Evolutionary conservation across 2,888 invertebrate genomes (phyloP), one percentile per base, ranked within the genome.

Genomic region (Eristalinus sepulchralis): DNA sequence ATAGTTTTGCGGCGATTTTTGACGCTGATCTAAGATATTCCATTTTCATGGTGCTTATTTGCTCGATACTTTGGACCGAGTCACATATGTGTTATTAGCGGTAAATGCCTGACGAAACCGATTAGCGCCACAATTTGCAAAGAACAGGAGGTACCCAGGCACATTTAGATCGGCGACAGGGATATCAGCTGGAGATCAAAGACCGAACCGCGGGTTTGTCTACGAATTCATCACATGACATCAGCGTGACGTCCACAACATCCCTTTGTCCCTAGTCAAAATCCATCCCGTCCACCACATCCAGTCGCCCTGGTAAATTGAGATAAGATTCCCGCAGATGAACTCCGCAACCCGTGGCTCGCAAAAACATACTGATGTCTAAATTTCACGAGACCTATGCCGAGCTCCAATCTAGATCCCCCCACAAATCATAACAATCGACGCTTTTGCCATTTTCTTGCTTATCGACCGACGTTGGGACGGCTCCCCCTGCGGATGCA

Each of bases 301-400:
- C n/a, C n/a, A n/a, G n/a, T n/a, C 47, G 17, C 10, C 64, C 11
- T 24, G 6, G 24, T 31, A 39, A 76, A 47, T 33, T 57, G 11
- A 76, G 57, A 47, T 60, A 39, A 59, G 47, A 67, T 59, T 60
- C 75, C 6, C 8, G 8, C 17, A 47, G 22, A 64, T 33, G 24
- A 79, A 64, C 31, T 67, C 22, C 53, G 9, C 33, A 36, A 36
- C 36, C 17, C 47, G 59, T 59, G 75, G 20, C 11, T n/a, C 22
- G 33, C 10, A 63, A 77, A 78, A 83, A 79, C 47, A 59, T n/a
- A 1, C 70, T 80, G 75, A 84, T 59, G 80, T 83, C 83, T 83
- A 75, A 20, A 84, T 84, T 62, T 24, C 57, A 47, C 4, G 33
- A 20, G 27, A 59, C 22, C 34, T 62, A 34, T 22, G 10, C 31